Evolutionary conservation across 2,113 vertebrate species (phyloP).

Genomic region (Sula dactylatra): DNA sequence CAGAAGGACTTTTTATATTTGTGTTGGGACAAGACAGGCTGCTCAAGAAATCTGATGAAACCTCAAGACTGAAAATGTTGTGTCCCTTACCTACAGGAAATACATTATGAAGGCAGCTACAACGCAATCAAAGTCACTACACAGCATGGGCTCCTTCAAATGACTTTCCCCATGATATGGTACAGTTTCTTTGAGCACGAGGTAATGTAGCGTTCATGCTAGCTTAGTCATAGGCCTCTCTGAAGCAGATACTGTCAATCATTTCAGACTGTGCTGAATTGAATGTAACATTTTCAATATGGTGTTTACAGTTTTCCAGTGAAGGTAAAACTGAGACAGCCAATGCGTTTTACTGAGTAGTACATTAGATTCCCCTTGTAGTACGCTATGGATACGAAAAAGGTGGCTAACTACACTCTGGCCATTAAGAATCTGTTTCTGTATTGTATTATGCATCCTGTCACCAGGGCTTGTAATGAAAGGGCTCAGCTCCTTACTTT

Average conservation of each 20-base stretch:
- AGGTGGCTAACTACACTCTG: neutral
- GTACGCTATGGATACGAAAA: neutral
- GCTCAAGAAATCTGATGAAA: conserved; percentile 4
- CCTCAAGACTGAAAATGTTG: neutral
- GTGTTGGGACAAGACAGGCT: neutral
- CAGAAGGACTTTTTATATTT: neutral
- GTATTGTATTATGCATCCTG: neutral
- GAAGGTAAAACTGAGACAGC: neutral
- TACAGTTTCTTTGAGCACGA: neutral
- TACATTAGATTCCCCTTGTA: neutral
- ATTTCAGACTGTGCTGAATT: conserved; percentile 23
- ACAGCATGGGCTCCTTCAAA: neutral
- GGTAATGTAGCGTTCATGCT: neutral
- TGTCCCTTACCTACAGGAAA: neutral
- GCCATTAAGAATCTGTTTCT: neutral
- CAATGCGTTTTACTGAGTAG: neutral
- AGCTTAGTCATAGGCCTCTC: neutral
- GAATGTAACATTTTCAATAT: conserved; percentile 8
- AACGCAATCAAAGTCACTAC: neutral
- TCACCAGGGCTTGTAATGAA: neutral
- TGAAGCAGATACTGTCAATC: conserved; percentile 40
- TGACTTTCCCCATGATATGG: neutral
- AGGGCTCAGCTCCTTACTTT: neutral
- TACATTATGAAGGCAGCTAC: neutral
- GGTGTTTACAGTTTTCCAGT: neutral